Percentiles rank a stretch among this genome's conserved stretches.
Evolutionary conservation across 2,113 vertebrate genomes (phyloP).

Genomic region (Pelecanoides urinatrix): DNA sequence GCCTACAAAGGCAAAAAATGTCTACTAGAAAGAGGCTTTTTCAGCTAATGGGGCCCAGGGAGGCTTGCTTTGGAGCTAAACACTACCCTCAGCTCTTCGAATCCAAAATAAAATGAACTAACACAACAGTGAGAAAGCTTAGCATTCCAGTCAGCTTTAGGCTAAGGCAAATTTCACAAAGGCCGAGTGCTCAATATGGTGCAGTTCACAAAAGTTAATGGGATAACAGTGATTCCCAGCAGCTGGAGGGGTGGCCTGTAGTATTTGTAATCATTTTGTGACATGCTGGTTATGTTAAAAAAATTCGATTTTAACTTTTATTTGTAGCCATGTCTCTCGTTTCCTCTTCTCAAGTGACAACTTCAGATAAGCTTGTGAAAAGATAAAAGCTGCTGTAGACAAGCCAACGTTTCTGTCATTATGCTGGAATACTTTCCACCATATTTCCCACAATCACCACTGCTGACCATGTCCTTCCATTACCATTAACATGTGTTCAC

Average conservation of each 20-base stretch:
- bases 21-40: not conserved
- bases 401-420: not conserved
- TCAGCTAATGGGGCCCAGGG: not conserved
- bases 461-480: not conserved
- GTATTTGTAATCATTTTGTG: not conserved
- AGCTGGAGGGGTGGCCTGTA: not conserved
- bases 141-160: not conserved
- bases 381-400: not conserved
- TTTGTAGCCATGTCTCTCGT: not conserved
- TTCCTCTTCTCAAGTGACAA: not conserved
- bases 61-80: not conserved
- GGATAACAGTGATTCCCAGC: not conserved
- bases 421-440: not conserved
- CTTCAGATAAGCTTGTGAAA: not conserved
- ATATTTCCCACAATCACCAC: not conserved
- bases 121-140: not conserved
- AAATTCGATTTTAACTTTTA: not conserved
- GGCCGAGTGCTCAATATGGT: not conserved
- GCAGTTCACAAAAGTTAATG: not conserved
- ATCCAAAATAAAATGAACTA: not conserved
- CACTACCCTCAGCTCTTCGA: not conserved
- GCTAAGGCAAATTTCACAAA: not conserved
- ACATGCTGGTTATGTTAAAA: not conserved
- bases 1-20: not conserved
- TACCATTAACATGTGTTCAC: rapidly evolving